These are phyloP conservation scores for Parazoanthus swiftii DNA, from an alignment of 92 coral and sea anemone species.

Conservation along the genomic window DNA sequence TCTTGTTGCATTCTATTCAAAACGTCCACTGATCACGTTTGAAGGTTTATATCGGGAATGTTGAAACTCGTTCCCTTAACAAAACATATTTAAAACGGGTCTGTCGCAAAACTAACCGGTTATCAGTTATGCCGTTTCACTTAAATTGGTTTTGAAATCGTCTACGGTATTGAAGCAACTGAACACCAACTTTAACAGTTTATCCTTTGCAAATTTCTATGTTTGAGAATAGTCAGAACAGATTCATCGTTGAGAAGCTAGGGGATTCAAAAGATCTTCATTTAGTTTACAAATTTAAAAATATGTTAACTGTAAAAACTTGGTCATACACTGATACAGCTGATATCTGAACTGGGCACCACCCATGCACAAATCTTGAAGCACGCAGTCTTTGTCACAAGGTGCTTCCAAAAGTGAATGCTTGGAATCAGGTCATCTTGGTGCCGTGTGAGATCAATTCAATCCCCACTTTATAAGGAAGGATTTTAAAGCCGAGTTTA, in stretches of 20 bases:
- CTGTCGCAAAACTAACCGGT: neutral
- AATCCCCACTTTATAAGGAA: neutral
- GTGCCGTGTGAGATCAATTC: neutral
- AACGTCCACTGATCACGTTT: too few relatives aligned
- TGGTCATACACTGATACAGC: neutral
- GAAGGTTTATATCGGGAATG: too few relatives aligned
- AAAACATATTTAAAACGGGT: too few relatives aligned
- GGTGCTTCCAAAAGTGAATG: neutral
- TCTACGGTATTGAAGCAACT: too few relatives aligned
- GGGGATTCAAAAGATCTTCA: too few relatives aligned
- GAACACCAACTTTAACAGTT: too few relatives aligned
- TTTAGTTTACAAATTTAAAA: neutral
- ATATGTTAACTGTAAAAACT: too few relatives aligned
- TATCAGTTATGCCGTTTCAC: neutral
- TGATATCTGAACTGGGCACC: neutral
- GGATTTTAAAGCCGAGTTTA: neutral
- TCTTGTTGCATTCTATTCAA: too few relatives aligned
- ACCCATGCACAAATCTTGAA: neutral
- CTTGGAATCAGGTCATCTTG: neutral
- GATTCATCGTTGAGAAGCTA: neutral
- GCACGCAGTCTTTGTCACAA: neutral
- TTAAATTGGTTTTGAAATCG: neutral
- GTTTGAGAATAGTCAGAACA: too few relatives aligned
- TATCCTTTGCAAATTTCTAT: too few relatives aligned
- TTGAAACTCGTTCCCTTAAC: too few relatives aligned